Conservation (phyloP, 2,113 vertebrate species). For the Apteryx mantelli region DNA sequence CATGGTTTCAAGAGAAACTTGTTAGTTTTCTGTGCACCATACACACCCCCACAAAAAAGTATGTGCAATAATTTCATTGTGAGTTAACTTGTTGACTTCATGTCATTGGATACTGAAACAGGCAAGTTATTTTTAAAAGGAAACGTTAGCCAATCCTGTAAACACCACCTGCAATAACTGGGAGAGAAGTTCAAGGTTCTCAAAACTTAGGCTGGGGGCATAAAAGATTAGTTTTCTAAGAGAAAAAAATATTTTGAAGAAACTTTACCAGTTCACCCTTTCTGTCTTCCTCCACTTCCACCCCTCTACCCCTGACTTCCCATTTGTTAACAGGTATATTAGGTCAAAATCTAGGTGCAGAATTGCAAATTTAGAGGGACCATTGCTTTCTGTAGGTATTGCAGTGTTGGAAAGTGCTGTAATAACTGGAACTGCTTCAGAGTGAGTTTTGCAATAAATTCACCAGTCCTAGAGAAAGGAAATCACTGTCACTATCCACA, state of each 20-base stretch:
- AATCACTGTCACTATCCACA: neutral
- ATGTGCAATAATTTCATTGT: neutral
- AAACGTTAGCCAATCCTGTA: slow-evolving; percentile 8
- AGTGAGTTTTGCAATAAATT: neutral
- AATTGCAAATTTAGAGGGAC: neutral
- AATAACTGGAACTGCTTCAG: neutral
- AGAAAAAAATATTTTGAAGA: neutral
- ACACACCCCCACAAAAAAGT: neutral
- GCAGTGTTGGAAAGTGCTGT: neutral
- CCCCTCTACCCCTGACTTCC: accelerated
- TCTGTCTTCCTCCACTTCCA: neutral
- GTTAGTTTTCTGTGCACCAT: neutral
- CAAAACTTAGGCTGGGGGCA: neutral
- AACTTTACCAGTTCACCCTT: neutral
- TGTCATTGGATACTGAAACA: neutral
- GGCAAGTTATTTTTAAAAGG: slow-evolving; percentile 8
- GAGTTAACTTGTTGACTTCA: neutral
- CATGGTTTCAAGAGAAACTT: neutral
- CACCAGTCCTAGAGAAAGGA: neutral
- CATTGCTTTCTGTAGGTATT: neutral
- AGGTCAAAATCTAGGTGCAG: neutral
- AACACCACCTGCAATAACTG: neutral
- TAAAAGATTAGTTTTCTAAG: neutral
- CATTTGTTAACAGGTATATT: neutral
- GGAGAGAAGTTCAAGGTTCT: neutral